phyloP scores from a whole-genome alignment of 2,797 vertebrate genomes.

The Mus minutoides region DNA sequence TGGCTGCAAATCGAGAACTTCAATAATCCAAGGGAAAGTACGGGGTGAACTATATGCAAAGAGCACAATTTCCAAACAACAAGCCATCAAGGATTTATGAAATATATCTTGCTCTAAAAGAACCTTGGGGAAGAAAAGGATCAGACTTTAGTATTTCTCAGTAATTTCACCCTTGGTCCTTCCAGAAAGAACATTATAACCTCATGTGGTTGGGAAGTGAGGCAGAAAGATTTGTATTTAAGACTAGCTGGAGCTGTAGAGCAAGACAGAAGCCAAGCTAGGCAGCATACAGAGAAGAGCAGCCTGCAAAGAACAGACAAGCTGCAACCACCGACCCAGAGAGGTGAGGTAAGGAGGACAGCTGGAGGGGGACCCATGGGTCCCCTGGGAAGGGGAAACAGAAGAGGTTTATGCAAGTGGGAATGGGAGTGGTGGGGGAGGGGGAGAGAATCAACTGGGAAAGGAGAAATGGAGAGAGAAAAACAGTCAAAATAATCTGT shows the following conservation, averaged over 20 bases:
- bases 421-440: background rate
- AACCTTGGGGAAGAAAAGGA: constrained; percentile 86
- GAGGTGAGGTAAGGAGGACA: background rate
- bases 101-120: constrained; percentile 96
- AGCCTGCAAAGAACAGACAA: background rate
- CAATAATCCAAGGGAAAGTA: constrained; percentile 97
- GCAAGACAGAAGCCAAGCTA: background rate
- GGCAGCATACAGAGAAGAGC: background rate
- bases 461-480: background rate
- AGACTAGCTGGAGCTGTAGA: background rate
- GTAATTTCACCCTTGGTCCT: constrained; percentile 50
- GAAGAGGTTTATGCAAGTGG: background rate
- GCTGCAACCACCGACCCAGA: background rate
- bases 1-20: constrained; percentile 91
- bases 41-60: constrained; percentile 97
- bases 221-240: background rate
- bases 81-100: constrained; percentile 95
- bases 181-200: constrained; percentile 49
- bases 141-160: constrained; percentile 54
- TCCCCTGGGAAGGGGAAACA: background rate
- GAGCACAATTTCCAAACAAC: constrained; percentile 96
- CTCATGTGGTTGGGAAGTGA: background rate
- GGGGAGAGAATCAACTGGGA: background rate
- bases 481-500: constrained; percentile 19
- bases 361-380: background rate